Conservation (phyloP, 2,888 invertebrate species). For the Pristionchus mayeri region DNA sequence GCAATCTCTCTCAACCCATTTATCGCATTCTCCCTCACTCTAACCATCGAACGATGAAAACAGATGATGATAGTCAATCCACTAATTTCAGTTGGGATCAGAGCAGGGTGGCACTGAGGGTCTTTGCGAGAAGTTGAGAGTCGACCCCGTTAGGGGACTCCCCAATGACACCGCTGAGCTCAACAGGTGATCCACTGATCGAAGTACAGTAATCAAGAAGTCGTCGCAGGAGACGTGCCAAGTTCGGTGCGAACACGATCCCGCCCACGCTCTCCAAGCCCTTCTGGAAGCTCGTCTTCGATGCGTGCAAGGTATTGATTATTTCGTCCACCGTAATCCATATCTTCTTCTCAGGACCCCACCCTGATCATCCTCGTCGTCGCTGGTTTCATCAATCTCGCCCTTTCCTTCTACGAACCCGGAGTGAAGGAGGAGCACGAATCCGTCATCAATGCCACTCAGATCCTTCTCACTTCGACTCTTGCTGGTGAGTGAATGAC, state of each 20-base stretch:
- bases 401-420: conserved; percentile 74
- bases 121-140: conserved; percentile 54
- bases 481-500: conserved; percentile 8
- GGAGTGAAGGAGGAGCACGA: conserved; percentile 35
- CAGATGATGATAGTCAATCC: no score
- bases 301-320: conserved; percentile 14
- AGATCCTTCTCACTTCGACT: conserved; percentile 14
- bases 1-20: no score
- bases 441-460: background rate
- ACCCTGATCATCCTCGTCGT: conserved; percentile 74
- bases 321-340: background rate
- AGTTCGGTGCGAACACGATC: conserved; percentile 36
- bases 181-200: conserved; percentile 17
- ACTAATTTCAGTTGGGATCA: conserved; percentile 53
- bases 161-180: conserved; percentile 64
- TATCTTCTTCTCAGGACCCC: conserved; percentile 66
- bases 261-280: conserved; percentile 53
- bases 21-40: no score
- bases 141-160: conserved; percentile 20
- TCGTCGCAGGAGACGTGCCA: conserved; percentile 32
- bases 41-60: no score
- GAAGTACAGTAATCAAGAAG: background rate
- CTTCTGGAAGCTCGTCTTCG: conserved; percentile 17
- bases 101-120: background rate
- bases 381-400: conserved; percentile 73